These are phyloP conservation scores for Plebejus argus DNA, from an alignment of 2,888 invertebrate species.

Conservation along the genomic window DNA sequence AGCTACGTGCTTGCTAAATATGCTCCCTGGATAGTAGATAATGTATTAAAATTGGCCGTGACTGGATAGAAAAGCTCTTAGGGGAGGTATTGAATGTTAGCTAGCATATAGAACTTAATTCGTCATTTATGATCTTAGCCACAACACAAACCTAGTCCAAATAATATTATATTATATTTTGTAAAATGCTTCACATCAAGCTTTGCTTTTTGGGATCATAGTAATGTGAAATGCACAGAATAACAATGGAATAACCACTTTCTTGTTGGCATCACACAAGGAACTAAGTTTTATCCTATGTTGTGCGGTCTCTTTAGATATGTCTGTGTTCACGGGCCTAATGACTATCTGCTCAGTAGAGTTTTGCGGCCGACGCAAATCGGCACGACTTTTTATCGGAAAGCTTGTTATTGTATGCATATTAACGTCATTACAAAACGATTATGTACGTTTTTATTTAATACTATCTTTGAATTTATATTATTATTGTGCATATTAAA, in stretches of 20 bases:
- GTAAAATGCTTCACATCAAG: no score
- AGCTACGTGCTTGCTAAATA: neutral
- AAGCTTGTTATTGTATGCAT: slow-evolving; percentile 56
- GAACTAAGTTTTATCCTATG: neutral
- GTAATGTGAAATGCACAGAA: no score
- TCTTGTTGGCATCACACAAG: neutral
- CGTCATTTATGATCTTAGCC: no score
- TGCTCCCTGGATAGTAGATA: neutral
- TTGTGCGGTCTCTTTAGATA: neutral
- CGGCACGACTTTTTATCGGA: slow-evolving; percentile 58
- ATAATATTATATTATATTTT: no score
- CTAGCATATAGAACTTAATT: no score
- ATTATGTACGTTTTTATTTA: slow-evolving; percentile 30
- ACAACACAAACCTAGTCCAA: no score
- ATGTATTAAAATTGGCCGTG: neutral
- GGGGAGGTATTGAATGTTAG: no score
- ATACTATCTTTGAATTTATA: slow-evolving; percentile 14
- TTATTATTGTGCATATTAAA: slow-evolving; percentile 18
- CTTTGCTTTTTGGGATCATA: no score
- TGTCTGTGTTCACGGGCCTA: slow-evolving; percentile 48
- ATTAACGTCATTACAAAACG: slow-evolving; percentile 23
- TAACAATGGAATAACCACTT: no score
- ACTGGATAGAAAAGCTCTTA: no score
- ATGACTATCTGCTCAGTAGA: slow-evolving; percentile 63
- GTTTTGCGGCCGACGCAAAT: slow-evolving; percentile 59